Base-by-base conservation (phyloP, 2,797 vertebrate genomes). In the Crotalus adamanteus region DNA sequence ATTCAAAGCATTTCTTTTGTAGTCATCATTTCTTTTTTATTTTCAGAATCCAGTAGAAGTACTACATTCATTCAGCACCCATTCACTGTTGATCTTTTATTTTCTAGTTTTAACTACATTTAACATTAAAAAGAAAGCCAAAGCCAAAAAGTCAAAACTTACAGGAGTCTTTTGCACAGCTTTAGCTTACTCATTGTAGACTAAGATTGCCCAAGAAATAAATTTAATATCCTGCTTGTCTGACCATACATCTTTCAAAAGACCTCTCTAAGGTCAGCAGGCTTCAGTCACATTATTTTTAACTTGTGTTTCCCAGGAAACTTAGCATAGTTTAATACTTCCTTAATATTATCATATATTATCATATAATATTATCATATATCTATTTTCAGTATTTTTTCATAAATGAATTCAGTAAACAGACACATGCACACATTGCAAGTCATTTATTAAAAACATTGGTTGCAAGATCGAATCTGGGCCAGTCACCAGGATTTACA, bases 371-470 rank as follows among this genome's bases (percentile, higher is more conserved):
- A 47, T 47, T 47, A 47, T 22, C 22, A 47, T 78, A 14, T 25
- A 55, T 31, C 16, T 86, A 60, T 47, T 85, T 85, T 83, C n/a
- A 61, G 47, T 25, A 6, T 78, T 55, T 53, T 47, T 61, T 16
- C 55, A 61, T 31, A 53, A 86, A 86, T 61, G 47, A 63, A 42
- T 53, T 47, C 28, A 42, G 11, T 42, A 86, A n/a, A 60, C 63
- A n/a, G 4, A 25, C 16, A 56, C 8, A 61, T 13, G 47, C 16
- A 31, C 6, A 28, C 94, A 93, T 89, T 91, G 94, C 31, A 93
- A 87, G 90, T 87, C 47, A 42, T 92, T 96, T 95, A 93, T 96
- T 95, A 95, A 95, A 95, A 96, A 94, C 95, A 91, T 18, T 7
- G 14, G 14, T 73, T 73, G 14, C n/a, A 73, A 73, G n/a, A 18